Base-by-base conservation (phyloP, 2,113 vertebrate species). In the Carlito syrichta region DNA sequence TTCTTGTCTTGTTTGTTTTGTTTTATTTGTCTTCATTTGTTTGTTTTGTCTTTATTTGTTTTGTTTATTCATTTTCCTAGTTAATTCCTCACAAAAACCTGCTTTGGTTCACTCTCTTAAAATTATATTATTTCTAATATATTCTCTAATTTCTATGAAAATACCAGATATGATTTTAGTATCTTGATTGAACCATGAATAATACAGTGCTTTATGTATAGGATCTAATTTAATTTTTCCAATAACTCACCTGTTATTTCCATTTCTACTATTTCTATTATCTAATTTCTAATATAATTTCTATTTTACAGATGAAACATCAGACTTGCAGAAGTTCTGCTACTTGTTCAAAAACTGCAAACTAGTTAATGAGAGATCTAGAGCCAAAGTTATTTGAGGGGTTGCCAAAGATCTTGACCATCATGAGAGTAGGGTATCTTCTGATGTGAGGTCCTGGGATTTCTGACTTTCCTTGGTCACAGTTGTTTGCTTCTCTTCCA, bases 361-460 rank as follows among this genome's bases (percentile, higher is more conserved):
- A 30, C 27, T 19, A 14, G 58, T 16, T 56, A 73, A 30, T 32
- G 48, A 58, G 13, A 68, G 27, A 74, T n/a, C 54, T 10, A 10
- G 7, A 14, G 22, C 54, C 45, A 43, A 10, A 43, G 9, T 7
- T 8, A 3, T 35, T 60, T 10, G 13, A 54, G 58, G n/a, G 43
- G 14, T 45, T 60, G n/a, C 38, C 38, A n/a, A 17, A 69, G 43
- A 3, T 5, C 22, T 5, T 23, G 74, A 13, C 20, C 17, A n/a
- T 30, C 16, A 32, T 6, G 7, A 0, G 20, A 25, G 8, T 48
- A 23, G 66, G 30, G 58, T 3, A 30, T 71, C 74, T 22, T 32
- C 66, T n/a, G 32, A 17, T 11, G 16, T 2, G 2, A 45, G 0
- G 6, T 45, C 19, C 11, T 0, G 16, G 14, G 25, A 35, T 54